Base-by-base conservation (phyloP, 2,113 vertebrate genomes). In the Ivindomyrus marchei region DNA sequence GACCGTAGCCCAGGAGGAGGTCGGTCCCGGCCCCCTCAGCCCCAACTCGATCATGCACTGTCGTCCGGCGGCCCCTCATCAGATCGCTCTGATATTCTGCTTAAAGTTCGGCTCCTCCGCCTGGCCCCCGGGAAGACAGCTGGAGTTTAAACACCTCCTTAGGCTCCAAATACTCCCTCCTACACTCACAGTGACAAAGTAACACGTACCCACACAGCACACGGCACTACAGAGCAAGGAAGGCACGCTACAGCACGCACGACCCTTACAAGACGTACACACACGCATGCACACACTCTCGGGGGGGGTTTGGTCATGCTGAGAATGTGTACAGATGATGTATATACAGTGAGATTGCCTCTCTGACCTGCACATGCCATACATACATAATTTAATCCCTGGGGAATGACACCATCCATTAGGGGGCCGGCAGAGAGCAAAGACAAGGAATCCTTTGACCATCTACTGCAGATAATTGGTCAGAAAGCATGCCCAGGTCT, bases 181-280 rank as follows among this genome's bases (percentile, higher is more conserved):
- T 42, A 85, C 83, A 85, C 45, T 21, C 39, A 46, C 83, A 85
- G 36, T 46, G 83, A 85, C 21, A 85, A 45, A 85, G 83, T 85
- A 85, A 85, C 39, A 45, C 83, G 58, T 62, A 50, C 88, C 88
- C 88, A 88, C 88, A 74, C 62, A 88, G 58, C 62, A 56, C 83
- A 53, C 89, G 87, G 85, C 62, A 27, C 90, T 92, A 87, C 90
- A 88, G 89, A 91, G 50, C 31, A 7, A 45, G 89, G 24, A 5
- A 31, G 10, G 4, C 89, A 62, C 70, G 27, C 42, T 19, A 50
- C 50, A n/a, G 8, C 87, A 62, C 11, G 13, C 58, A 88, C 53
- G 45, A 24, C 47, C 50, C 52, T 87, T 49, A n/a, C 39, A 42
- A 89, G 49, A 80, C 17, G 49, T 13, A 83, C 90, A 89, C 27